Evolutionary conservation across 2,113 vertebrate species (phyloP).

Genomic region (Amphilophus citrinellus): DNA sequence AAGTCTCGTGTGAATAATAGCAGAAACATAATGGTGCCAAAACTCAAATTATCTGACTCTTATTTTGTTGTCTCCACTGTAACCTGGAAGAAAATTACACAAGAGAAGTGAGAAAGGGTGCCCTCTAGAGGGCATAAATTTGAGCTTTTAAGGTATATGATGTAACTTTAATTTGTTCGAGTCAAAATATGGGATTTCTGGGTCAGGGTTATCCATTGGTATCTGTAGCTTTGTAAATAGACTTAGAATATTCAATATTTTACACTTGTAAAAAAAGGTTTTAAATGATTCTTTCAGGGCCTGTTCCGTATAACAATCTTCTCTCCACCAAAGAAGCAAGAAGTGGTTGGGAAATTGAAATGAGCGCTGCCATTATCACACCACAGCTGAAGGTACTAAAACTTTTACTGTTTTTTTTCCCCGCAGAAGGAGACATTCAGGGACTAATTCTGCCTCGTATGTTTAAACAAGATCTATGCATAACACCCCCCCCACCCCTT

Average conservation of each 20-base stretch:
- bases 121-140: slow-evolving; percentile 28
- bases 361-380: slow-evolving; percentile 77
- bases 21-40: neutral
- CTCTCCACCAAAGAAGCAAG: slow-evolving; percentile 85
- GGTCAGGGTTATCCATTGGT: neutral
- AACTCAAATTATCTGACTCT: neutral
- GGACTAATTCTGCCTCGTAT: neutral
- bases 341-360: slow-evolving; percentile 88
- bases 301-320: slow-evolving; percentile 57
- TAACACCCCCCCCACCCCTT: neutral
- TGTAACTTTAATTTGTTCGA: neutral
- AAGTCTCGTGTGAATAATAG: neutral
- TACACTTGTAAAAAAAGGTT: neutral
- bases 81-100: too few relatives aligned
- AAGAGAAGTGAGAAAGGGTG: neutral
- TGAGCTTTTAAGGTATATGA: neutral
- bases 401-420: rapidly evolving
- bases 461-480: neutral
- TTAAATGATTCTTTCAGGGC: slow-evolving; percentile 71
- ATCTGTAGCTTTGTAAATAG: neutral
- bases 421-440: neutral
- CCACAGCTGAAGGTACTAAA: slow-evolving; percentile 84
- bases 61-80: neutral
- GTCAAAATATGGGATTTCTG: neutral
- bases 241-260: neutral